Evolutionary conservation across 1,140 invertebrate genomes (phyloP).

Genomic region (Hyles euphorbiae): DNA sequence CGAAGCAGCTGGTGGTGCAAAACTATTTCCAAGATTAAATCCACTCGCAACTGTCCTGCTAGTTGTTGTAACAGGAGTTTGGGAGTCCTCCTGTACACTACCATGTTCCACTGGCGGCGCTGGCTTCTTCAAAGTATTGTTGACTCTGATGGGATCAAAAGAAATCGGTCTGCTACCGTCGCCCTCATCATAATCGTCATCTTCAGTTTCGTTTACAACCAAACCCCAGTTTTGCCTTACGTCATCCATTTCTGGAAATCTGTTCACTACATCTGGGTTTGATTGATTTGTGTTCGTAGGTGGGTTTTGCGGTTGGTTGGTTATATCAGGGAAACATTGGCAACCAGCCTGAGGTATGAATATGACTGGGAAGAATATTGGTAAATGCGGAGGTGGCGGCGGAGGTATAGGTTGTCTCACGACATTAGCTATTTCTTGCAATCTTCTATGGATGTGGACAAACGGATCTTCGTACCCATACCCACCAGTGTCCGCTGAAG

Average conservation of each 20-base stretch:
- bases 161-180: constrained; percentile 28
- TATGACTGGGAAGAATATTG: constrained; percentile 38
- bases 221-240: constrained; percentile 40
- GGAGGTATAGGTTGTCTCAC: constrained; percentile 28
- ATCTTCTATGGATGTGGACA: constrained; percentile 32
- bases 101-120: constrained; percentile 30
- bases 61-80: constrained; percentile 5
- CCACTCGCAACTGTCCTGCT: neutral
- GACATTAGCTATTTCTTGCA: constrained; percentile 37
- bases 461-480: constrained; percentile 37
- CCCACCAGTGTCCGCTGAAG: constrained; percentile 24
- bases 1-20: neutral
- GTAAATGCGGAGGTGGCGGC: constrained; percentile 25
- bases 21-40: neutral
- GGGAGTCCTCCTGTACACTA: constrained; percentile 16
- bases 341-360: constrained; percentile 37
- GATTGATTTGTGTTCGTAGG: neutral
- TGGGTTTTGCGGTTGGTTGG: constrained; percentile 2
- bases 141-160: constrained; percentile 27
- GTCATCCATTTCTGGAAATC: constrained; percentile 40
- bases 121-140: constrained; percentile 22
- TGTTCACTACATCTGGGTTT: constrained; percentile 9
- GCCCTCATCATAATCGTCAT: constrained; percentile 20
- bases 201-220: constrained; percentile 21
- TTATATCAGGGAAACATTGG: constrained; percentile 19